These are phyloP conservation scores for Petrocephalus zakoni DNA, from an alignment of 2,113 vertebrate species.

Conservation along the genomic window DNA sequence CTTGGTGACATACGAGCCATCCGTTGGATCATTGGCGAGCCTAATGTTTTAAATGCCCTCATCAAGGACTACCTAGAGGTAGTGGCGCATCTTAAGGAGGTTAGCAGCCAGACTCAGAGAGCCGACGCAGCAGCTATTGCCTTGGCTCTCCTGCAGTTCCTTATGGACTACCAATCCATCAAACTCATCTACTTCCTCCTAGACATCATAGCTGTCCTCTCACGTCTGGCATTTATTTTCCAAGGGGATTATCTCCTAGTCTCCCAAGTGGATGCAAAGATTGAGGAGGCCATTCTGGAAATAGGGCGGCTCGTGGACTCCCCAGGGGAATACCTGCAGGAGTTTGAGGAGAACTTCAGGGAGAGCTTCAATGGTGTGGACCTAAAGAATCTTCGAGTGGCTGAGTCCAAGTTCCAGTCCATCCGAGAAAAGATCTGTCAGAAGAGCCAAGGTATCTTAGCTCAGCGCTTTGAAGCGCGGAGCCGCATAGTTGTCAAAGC, in stretches of 20 bases:
- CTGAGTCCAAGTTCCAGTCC: constrained; percentile 93
- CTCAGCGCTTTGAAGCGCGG: constrained; percentile 79
- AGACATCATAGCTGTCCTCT: constrained; percentile 84
- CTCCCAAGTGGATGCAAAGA: constrained; percentile 81
- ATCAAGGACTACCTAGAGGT: constrained; percentile 96
- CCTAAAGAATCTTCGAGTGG: constrained; percentile 86
- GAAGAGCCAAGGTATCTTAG: constrained; percentile 81
- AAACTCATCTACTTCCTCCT: constrained; percentile 95
- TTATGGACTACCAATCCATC: constrained; percentile 91
- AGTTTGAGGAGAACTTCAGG: constrained; percentile 91
- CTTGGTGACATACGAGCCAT: constrained; percentile 86
- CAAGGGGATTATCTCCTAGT: constrained; percentile 85
- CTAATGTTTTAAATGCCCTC: constrained; percentile 87
- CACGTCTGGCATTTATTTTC: constrained; percentile 83
- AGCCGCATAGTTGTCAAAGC: constrained; percentile 80
- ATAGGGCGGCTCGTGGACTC: constrained; percentile 82
- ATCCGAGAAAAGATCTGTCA: constrained; percentile 95
- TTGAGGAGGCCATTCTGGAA: constrained; percentile 88
- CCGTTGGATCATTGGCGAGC: constrained; percentile 91
- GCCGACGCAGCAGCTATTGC: constrained; percentile 86
- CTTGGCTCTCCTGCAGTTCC: constrained; percentile 86
- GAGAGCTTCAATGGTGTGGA: constrained; percentile 91
- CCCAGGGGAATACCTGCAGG: constrained; percentile 87
- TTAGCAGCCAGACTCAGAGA: constrained; percentile 86
- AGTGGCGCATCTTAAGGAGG: constrained; percentile 84